Evolutionary conservation across 2,888 invertebrate species (phyloP).

Genomic region (Cotesia congregata): DNA sequence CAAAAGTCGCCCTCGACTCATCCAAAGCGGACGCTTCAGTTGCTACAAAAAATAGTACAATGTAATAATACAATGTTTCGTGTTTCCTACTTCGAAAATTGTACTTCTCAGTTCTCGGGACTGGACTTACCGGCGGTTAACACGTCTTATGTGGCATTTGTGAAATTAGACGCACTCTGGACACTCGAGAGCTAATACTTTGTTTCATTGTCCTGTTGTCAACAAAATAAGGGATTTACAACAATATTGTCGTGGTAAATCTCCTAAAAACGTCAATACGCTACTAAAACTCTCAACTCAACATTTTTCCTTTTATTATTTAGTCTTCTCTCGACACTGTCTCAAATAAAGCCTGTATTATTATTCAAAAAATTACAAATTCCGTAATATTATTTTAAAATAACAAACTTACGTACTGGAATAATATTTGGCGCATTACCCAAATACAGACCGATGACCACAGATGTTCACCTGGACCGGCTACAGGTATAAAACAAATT

Average conservation of each 20-base stretch:
- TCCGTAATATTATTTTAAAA: too few relatives aligned
- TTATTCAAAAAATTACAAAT: too few relatives aligned
- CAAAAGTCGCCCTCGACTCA: slow-evolving; percentile 34
- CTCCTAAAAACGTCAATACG: neutral
- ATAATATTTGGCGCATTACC: too few relatives aligned
- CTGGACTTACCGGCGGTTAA: neutral
- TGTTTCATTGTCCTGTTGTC: neutral
- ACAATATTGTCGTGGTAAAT: neutral
- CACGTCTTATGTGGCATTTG: slow-evolving; percentile 1
- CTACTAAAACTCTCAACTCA: neutral
- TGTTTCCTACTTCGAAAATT: neutral
- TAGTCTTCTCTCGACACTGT: too few relatives aligned
- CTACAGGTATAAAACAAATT: too few relatives aligned
- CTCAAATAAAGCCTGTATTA: too few relatives aligned
- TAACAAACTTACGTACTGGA: too few relatives aligned
- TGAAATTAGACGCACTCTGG: slow-evolving; percentile 8
- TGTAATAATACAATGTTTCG: slow-evolving; percentile 22
- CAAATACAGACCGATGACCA: too few relatives aligned
- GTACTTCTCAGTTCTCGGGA: slow-evolving; percentile 26
- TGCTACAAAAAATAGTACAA: slow-evolving; percentile 1
- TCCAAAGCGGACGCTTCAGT: slow-evolving; percentile 17
- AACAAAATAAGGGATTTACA: neutral
- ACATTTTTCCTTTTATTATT: neutral
- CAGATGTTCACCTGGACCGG: too few relatives aligned
- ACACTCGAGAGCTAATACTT: neutral